Base-by-base conservation (phyloP, 2,888 invertebrate genomes). In the Phyto melanocephala region DNA sequence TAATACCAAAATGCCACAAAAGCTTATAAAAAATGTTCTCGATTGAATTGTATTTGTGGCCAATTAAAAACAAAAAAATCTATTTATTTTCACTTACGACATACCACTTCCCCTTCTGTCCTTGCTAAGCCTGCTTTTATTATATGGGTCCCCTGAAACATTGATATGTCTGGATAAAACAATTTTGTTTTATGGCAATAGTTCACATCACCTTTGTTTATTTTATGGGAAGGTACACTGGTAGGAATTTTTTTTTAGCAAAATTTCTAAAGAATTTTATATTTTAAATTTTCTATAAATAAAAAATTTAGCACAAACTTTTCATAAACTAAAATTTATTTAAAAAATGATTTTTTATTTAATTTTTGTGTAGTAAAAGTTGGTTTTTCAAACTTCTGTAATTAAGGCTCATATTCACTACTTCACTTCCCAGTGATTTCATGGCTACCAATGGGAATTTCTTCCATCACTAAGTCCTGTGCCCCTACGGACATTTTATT, bases 51-150 rank as follows among this genome's bases (percentile, higher is more conserved):
- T 72, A 58, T 65, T 65, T 79, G 79, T 72, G 22, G 63, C 40
- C 71, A 71, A 71, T 71, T 71, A 71, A 65, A 65, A 56, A n/a
- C n/a, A n/a, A n/a, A 56, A 78, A 78, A 78, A 71, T 70, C 45
- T 56, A 63, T 77, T 62, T 77, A 62, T 63, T 70, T 62, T 54
- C 52, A 70, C 42, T 63, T 52, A 24, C 68, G 6, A 28, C 28
- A 28, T 28, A 45, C 42, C 52, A 70, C 70, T 60, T 68, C 62
- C 60, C 68, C 52, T 40, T 5, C 40, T 37, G n/a, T n/a, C n/a
- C n/a, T 28, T 6, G 28, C 28, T 6, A 28, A 5, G 50, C 28
- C 50, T 40, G 6, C 33, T 40, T 33, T 52, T 33, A 70, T 62
- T 15, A 13, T 35, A 4, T 42, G 37, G 37, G n/a, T 42, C 13